phyloP scores from a whole-genome alignment of 2,797 vertebrate species.

The Microctenopoma stevenorrisi region DNA sequence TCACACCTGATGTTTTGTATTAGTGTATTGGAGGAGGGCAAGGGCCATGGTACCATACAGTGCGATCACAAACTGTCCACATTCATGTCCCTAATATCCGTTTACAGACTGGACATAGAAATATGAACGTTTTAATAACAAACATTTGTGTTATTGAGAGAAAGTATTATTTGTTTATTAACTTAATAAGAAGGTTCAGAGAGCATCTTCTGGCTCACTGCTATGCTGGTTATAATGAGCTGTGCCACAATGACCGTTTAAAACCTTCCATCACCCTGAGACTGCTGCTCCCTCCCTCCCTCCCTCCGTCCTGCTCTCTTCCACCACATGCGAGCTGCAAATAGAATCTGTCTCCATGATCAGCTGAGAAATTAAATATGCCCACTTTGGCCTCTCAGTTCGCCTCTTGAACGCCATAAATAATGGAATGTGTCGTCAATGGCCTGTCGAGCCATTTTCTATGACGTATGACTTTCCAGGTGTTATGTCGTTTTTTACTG shows the following conservation, averaged over 20 bases:
- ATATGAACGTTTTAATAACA: conserved; percentile 28
- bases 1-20: background rate
- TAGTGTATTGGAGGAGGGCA: background rate
- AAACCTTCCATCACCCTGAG: conserved; percentile 64
- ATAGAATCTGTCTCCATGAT: conserved; percentile 79
- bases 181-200: no score
- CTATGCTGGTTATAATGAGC: conserved; percentile 60
- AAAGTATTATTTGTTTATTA: conserved; percentile 57
- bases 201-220: conserved; percentile 47
- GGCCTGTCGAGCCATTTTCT: conserved; percentile 53
- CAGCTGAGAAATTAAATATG: conserved; percentile 79
- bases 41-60: background rate
- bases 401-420: conserved; percentile 70
- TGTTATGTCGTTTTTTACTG: conserved; percentile 27
- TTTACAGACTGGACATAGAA: conserved; percentile 19
- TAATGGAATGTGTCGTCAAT: conserved; percentile 57
- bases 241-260: conserved; percentile 78
- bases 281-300: conserved; percentile 19
- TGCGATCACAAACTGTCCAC: background rate
- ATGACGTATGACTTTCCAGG: conserved; percentile 45
- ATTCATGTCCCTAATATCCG: background rate
- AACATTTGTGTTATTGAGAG: conserved; percentile 24
- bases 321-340: conserved; percentile 65
- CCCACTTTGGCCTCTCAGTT: conserved; percentile 58
- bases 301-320: conserved; percentile 40